Evolutionary conservation across 1,140 invertebrate species (phyloP).

Genomic region (Hyles vespertilio): DNA sequence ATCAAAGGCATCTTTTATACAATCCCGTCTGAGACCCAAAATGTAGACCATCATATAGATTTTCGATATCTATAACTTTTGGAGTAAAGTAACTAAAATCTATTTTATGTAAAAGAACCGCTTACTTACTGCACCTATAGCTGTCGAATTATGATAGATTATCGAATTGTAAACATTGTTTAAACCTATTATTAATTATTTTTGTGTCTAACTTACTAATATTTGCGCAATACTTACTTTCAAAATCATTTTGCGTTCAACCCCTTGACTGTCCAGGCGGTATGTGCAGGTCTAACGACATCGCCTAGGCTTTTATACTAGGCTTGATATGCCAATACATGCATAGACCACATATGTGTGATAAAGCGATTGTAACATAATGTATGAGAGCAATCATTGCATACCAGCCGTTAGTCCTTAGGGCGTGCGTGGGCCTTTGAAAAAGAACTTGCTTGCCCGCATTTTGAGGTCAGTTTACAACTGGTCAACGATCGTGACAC

Average conservation of each 20-base stretch:
- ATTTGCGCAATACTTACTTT: conserved; percentile 45
- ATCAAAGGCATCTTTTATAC: no score
- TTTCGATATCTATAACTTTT: no score
- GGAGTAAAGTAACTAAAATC: no score
- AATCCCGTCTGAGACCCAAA: no score
- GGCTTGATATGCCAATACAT: conserved; percentile 23
- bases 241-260: conserved; percentile 42
- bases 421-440: conserved; percentile 27
- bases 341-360: conserved; percentile 36
- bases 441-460: conserved; percentile 32
- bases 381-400: conserved; percentile 32
- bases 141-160: no score
- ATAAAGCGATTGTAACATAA: conserved; percentile 27
- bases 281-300: conserved; percentile 29
- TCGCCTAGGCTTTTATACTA: conserved; percentile 50
- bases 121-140: no score
- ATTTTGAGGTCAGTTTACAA: not conserved
- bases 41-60: no score
- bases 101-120: no score
- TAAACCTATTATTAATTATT: not conserved
- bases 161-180: not conserved
- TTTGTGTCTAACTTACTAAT: conserved; percentile 5
- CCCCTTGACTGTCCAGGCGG: conserved; percentile 33
- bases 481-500: no score
- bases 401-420: conserved; percentile 12